Base-by-base conservation (phyloP, 1,140 invertebrate species). In the Drosophila cardini region DNA sequence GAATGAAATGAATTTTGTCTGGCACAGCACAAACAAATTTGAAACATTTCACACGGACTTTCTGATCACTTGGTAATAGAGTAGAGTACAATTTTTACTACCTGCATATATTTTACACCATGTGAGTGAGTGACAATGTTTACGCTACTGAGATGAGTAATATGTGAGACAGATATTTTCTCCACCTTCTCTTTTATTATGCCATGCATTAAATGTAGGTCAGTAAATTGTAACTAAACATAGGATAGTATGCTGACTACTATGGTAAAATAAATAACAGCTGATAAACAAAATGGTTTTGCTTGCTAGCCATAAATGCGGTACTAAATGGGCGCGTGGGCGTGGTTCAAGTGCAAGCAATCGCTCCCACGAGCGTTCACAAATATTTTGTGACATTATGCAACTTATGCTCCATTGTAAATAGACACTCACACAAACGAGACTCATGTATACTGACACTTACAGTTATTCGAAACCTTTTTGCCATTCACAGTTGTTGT, bases 351-450 rank as follows among this genome's bases (percentile, higher is more conserved):
- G 53, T 58, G 69, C 69, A 57, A 42, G 4, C 45, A 57, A 52
- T 57, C 50, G 42, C 72, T 70, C 72, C 64, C 71, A 74, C 71
- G 65, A 61, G 16, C 8, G 15, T 46, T 13, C 9, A 32, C 42
- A 68, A 56, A 61, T 69, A 48, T 56, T 69, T 55, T 60, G 30
- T 45, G 21, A 36, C 10, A 16, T 73, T 73, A 73, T 73, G 71
- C 57, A 74, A 70, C 11, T 67, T 56, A 18, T n/a, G 34, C 13
- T 38, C 21, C 45, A 72, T 45, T 56, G 71, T 69, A 60, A 62
- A 60, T 18, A 61, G 21, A 32, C 15, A 43, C 34, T n/a, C n/a
- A n/a, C n/a, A n/a, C n/a, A n/a, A n/a, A n/a, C n/a, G n/a, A n/a
- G n/a, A n/a, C n/a, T n/a, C n/a, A n/a, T n/a, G n/a, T n/a, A n/a